These are phyloP conservation scores for Crax fasciolata DNA, from an alignment of 2,797 vertebrate species.

Conservation along the genomic window DNA sequence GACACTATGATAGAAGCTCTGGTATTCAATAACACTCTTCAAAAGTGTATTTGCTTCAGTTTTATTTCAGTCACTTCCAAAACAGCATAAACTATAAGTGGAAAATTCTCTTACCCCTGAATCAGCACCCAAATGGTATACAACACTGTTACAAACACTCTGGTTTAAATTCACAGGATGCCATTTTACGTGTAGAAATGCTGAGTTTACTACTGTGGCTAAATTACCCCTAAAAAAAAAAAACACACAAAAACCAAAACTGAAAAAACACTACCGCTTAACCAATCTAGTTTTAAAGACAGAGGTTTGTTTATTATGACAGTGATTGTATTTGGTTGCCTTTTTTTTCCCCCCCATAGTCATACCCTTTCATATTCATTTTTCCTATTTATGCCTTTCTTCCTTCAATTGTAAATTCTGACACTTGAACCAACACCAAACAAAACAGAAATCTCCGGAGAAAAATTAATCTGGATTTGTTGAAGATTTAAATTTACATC, in stretches of 20 bases:
- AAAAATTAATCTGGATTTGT: not conserved
- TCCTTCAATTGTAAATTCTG: not conserved
- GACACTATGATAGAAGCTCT: not conserved
- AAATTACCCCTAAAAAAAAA: not conserved
- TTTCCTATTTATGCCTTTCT: not conserved
- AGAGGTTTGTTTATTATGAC: not conserved
- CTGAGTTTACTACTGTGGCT: not conserved
- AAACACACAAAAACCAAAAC: not conserved
- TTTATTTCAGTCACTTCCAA: not conserved
- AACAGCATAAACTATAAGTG: not conserved
- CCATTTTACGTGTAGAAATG: not conserved
- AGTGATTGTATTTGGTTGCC: fast-evolving
- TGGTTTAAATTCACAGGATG: not conserved
- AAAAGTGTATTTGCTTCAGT: not conserved
- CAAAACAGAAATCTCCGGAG: not conserved
- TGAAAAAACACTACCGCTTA: not conserved
- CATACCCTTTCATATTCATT: not conserved
- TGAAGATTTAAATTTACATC: constrained; percentile 4
- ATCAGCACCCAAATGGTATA: not conserved
- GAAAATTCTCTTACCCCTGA: not conserved
- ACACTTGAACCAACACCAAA: not conserved
- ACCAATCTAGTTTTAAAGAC: not conserved
- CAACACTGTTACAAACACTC: not conserved
- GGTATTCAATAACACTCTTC: not conserved
- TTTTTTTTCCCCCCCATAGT: no score